Conservation (phyloP, 2,888 invertebrate genomes). For the Aproaerema taeniolella region DNA sequence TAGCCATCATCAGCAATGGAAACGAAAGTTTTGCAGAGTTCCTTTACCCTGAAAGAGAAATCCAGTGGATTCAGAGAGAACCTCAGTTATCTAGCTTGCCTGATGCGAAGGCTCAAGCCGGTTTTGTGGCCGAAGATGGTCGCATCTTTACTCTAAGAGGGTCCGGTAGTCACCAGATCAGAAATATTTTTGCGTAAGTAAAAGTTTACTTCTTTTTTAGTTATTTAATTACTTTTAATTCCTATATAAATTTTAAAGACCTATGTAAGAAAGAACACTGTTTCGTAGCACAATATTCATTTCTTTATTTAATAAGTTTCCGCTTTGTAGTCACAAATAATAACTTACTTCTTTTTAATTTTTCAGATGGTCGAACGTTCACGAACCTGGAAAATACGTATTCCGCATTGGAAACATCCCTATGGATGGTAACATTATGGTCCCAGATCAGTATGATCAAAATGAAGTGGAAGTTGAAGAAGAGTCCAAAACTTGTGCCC, state of each 20-base stretch:
- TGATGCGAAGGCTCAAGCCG: conserved; percentile 95
- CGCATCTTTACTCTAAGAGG: conserved; percentile 85
- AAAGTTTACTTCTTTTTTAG: not conserved
- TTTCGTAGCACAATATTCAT: too few relatives aligned
- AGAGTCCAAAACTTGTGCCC: conserved; percentile 75
- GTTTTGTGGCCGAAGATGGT: conserved; percentile 91
- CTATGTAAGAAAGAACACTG: too few relatives aligned
- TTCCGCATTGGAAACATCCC: conserved; percentile 88
- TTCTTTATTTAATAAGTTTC: not conserved
- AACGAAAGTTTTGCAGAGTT: conserved; percentile 90
- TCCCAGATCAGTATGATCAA: conserved; percentile 80
- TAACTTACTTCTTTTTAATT: conserved; percentile 4
- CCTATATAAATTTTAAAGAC: not conserved
- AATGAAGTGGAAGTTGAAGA: conserved; percentile 59
- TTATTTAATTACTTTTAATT: not conserved
- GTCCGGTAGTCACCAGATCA: conserved; percentile 94
- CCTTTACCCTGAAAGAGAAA: conserved; percentile 90
- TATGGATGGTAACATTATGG: conserved; percentile 78
- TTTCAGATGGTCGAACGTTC: conserved; percentile 90
- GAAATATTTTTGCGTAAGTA: conserved; percentile 85
- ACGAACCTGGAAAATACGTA: conserved; percentile 90
- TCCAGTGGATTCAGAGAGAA: conserved; percentile 94
- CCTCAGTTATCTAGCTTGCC: conserved; percentile 85
- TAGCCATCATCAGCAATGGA: conserved; percentile 81
- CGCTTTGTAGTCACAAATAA: not conserved